These are phyloP conservation scores for Chanos chanos DNA, from an alignment of 2,797 vertebrate species.

Conservation along the genomic window DNA sequence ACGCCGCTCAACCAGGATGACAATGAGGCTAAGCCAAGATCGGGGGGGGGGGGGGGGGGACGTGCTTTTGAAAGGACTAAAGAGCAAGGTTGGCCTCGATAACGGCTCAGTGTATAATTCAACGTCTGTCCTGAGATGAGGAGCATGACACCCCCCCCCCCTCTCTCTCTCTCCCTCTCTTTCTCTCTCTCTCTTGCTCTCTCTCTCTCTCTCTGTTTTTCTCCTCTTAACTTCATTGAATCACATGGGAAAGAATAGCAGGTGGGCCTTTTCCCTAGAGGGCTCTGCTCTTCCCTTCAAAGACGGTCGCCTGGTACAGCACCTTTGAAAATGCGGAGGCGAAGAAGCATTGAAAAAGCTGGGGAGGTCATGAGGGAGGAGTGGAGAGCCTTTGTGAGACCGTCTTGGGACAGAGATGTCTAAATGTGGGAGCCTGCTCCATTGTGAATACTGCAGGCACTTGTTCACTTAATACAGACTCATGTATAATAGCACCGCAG, in stretches of 20 bases:
- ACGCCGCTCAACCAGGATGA: neutral
- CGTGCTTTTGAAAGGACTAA: neutral
- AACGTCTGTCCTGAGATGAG: neutral
- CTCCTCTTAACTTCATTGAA: neutral
- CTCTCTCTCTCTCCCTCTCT: neutral
- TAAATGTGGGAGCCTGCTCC: neutral
- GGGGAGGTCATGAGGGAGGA: neutral
- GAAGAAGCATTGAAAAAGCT: neutral
- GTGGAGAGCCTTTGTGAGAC: neutral
- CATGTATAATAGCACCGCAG: constrained; percentile 8
- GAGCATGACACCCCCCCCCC: neutral
- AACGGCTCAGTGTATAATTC: constrained; percentile 6
- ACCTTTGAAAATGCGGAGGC: neutral
- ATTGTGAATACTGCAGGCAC: neutral
- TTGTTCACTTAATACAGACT: neutral
- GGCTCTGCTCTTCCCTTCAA: neutral
- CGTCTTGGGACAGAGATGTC: neutral
- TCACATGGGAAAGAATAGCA: neutral
- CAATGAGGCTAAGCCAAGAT: neutral
- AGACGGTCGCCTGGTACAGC: neutral
- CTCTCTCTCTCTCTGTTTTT: neutral
- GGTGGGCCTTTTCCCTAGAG: neutral
- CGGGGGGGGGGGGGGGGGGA: neutral
- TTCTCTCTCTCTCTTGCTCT: neutral
- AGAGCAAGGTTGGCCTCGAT: constrained; percentile 11